Evolutionary conservation across 2,797 vertebrate genomes (phyloP), one percentile per base, ranked within the genome.

Genomic region (Poecilia picta): DNA sequence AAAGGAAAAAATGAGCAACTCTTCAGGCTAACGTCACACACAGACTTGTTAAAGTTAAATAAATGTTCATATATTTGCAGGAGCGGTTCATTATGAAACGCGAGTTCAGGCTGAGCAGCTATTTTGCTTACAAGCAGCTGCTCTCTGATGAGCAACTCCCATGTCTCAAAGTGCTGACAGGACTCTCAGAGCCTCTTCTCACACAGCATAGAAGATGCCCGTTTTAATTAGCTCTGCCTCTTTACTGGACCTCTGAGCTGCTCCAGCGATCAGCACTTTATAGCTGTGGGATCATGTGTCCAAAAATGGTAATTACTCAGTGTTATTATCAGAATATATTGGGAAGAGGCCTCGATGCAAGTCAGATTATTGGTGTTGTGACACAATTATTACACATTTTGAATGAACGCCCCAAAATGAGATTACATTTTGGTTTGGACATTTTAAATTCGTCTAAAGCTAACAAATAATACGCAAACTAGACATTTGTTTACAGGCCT

Each of bases 141-240:
- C 70, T 75, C 28, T 89, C 80, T 83, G 86, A 83, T 89, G 87
- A 91, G 80, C 13, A 81, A 64, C 80, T 80, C 70, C 72, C 28
- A 75, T 85, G 82, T 79, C 77, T 83, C 66, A 70, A 73, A 62
- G 59, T 77, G 87, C 70, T 33, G 85, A 81, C 57, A 66, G 66
- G 41, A 75, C 78, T 73, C 72, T 79, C 82, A 66, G 72, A 81
- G 85, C 8, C 76, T 76, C 70, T 91, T 94, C 87, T 91, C 91
- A 91, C 85, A 81, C 33, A 83, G 83, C 78, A 84, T 80, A 87
- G 89, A 93, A 94, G 89, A 89, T 20, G 83, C 33, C 78, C 15
- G 74, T 84, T 91, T 93, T 94, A 93, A 94, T 95, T 94, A 94
- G 87, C 86, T 85, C 76, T 46, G 79, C 78, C 82, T 87, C 77